These are phyloP conservation scores for Emydoidea blandingii DNA, from an alignment of 2,797 vertebrate species.

Conservation along the genomic window DNA sequence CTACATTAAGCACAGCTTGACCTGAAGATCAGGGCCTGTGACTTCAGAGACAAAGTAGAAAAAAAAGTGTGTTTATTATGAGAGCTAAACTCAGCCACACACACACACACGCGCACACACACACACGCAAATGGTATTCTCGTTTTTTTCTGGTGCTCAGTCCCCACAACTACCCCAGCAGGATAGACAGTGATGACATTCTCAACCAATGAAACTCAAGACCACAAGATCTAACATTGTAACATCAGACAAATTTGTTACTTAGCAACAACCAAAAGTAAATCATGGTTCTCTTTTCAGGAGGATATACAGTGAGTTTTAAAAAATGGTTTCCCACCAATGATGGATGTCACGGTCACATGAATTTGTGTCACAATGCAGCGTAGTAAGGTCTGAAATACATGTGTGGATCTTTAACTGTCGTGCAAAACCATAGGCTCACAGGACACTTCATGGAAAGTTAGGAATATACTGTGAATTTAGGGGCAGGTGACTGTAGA, in stretches of 20 bases:
- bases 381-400: not conserved
- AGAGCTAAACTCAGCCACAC: not conserved
- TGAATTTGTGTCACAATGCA: not conserved
- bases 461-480: not conserved
- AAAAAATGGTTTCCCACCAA: too few species aligned
- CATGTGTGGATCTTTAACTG: not conserved
- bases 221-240: accelerated
- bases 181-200: not conserved
- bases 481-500: not conserved
- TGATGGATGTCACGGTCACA: accelerated
- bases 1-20: accelerated
- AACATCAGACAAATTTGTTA: not conserved
- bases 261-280: not conserved
- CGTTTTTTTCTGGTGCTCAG: not conserved
- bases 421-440: not conserved
- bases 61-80: not conserved
- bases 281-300: too few species aligned
- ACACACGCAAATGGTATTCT: not conserved
- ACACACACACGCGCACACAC: not conserved
- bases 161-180: not conserved
- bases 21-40: not conserved
- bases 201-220: not conserved
- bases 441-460: not conserved
- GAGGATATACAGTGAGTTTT: too few species aligned
- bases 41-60: not conserved